Evolutionary conservation across 2,797 vertebrate species (phyloP), one percentile per base, ranked within the genome.

Genomic region (Lagocephalus sceleratus): DNA sequence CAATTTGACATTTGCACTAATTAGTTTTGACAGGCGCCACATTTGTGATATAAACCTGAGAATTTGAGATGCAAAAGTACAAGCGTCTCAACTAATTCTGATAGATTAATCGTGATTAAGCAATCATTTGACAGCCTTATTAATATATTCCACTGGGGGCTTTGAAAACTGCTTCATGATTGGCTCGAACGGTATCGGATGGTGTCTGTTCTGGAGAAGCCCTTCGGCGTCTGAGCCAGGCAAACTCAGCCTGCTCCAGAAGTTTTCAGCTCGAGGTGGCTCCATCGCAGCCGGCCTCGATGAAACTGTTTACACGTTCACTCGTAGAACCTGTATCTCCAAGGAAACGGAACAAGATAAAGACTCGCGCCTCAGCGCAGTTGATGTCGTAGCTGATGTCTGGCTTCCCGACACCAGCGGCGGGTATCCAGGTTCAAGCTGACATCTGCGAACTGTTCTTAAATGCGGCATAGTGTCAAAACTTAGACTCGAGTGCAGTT

Each of bases 291-390:
- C 32, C 32, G 32, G 29, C 3, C 3, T 3, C 2, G 32, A 14
- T 35, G n/a, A 35, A 35, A 14, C 72, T 82, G 90, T 92, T 92
- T 92, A 91, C 88, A 90, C 82, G 68, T 84, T 82, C 84, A 64
- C 83, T 79, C 85, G 81, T 68, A 59, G 73, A 43, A 64, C 75
- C 55, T 60, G 64, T 60, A 69, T 78, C 63, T 54, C 47, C 38
- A 6, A 50, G 26, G 54, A 8, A 41, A n/a, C 53, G 51, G 17
- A 12, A 38, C 26, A n/a, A 46, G 40, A 32, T 38, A 54, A 50
- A 44, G 19, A 68, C 20, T 50, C 53, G 40, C 58, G 51, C 65
- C 79, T 76, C 53, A 56, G 64, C 66, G 63, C 62, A 35, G 63
- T 73, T 51, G 77, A 59, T 78, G 75, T 71, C 78, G 68, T 60